Evolutionary conservation across 2,888 invertebrate genomes (phyloP).

Genomic region (Agrotis exclamationis): DNA sequence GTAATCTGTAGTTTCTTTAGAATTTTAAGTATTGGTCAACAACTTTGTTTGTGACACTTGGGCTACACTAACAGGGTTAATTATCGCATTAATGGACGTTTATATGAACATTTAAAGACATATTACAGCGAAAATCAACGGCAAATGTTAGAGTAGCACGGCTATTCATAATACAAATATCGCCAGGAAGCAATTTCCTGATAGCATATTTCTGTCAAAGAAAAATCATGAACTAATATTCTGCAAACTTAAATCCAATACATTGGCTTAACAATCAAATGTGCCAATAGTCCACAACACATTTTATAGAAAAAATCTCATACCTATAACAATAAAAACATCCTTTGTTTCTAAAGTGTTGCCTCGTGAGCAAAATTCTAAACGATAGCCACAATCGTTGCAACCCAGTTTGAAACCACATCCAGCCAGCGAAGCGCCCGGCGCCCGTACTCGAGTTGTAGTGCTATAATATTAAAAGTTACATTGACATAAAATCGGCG

Average conservation of each 20-base stretch:
- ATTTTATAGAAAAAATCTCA: too few relatives aligned
- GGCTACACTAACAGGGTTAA: too few relatives aligned
- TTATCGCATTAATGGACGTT: too few relatives aligned
- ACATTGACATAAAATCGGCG: slow-evolving; percentile 28
- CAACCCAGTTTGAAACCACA: slow-evolving; percentile 39
- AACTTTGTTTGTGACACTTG: slow-evolving; percentile 1
- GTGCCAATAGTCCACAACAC: not conserved
- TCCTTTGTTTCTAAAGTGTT: slow-evolving; percentile 21
- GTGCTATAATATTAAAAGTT: slow-evolving; percentile 51
- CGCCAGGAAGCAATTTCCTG: too few relatives aligned
- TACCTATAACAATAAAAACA: not conserved
- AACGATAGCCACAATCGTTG: slow-evolving; percentile 34
- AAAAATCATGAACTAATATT: too few relatives aligned
- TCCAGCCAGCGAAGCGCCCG: slow-evolving; percentile 15
- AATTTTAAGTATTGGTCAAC: slow-evolving; percentile 18
- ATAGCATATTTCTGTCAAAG: too few relatives aligned
- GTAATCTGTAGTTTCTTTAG: slow-evolving; percentile 23
- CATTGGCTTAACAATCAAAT: too few relatives aligned
- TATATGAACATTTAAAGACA: too few relatives aligned
- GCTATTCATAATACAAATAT: too few relatives aligned
- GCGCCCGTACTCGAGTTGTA: slow-evolving; percentile 22
- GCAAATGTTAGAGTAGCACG: too few relatives aligned
- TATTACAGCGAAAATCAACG: too few relatives aligned
- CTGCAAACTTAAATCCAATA: too few relatives aligned
- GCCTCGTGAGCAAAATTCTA: slow-evolving; percentile 12